Percentiles rank a stretch among this genome's conserved stretches.
Evolutionary conservation across 30 jellyfish, hydroid and myxozoan genomes (phyloP).

Genomic region (Pseudorhiza aurosa): DNA sequence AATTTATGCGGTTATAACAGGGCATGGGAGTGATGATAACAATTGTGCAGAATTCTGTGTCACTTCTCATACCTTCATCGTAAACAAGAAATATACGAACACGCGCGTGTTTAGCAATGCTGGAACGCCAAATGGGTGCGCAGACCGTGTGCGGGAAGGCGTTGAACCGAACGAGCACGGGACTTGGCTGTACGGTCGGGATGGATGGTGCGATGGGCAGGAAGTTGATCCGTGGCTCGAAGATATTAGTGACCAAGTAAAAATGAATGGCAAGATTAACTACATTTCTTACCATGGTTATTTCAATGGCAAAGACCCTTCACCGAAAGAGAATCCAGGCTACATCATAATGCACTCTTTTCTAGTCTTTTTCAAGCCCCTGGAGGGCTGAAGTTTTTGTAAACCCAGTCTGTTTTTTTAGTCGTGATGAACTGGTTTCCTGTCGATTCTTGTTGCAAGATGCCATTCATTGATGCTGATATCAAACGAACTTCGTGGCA

Average conservation of each 20-base stretch:
- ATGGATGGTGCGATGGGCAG: slow-evolving; percentile 99
- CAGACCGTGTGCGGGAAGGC: slow-evolving; percentile 92
- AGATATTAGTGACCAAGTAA: slow-evolving; percentile 89
- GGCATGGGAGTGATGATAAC: slow-evolving; percentile 98
- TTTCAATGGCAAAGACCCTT: slow-evolving; percentile 94
- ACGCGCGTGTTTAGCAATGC: slow-evolving; percentile 92
- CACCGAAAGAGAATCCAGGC: slow-evolving; percentile 87
- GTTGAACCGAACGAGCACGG: slow-evolving; percentile 99
- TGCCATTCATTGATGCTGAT: too few relatives aligned
- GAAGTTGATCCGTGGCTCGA: slow-evolving; percentile 98
- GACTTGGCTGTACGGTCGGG: slow-evolving; percentile 98
- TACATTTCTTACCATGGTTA: slow-evolving; percentile 73
- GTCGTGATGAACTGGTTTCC: too few relatives aligned
- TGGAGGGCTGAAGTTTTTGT: slow-evolving; percentile 31
- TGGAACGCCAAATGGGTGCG: slow-evolving; percentile 98
- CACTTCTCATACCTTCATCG: slow-evolving; percentile 86
- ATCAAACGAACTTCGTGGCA: too few relatives aligned
- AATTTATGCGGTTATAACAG: slow-evolving; percentile 84
- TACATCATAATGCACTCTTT: slow-evolving; percentile 93
- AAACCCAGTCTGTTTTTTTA: too few relatives aligned
- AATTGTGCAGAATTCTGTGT: slow-evolving; percentile 99
- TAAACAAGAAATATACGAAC: slow-evolving; percentile 74
- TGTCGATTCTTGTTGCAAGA: too few relatives aligned
- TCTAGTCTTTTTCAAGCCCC: slow-evolving; percentile 73
- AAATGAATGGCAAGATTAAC: slow-evolving; percentile 49